Percentiles rank a stretch among this genome's conserved stretches.
phyloP scores from a whole-genome alignment of 2,888 invertebrate species.

The Myopa tessellatipennis region DNA sequence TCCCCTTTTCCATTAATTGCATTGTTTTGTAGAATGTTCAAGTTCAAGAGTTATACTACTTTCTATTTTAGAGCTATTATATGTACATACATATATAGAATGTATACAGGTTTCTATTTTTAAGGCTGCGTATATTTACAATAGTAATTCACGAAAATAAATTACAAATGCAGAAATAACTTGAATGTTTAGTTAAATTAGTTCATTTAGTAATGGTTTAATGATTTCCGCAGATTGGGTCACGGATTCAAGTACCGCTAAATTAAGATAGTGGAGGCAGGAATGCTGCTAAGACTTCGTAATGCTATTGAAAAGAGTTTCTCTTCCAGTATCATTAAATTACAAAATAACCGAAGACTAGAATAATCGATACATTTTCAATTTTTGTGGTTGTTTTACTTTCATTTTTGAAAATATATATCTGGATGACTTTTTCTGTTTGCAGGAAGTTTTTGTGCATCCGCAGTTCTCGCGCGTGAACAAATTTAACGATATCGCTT shows the following conservation, averaged over 20 bases:
- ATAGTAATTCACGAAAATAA: not conserved
- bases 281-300: no score
- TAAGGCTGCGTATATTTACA: not conserved
- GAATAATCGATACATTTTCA: no score
- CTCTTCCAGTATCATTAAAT: no score
- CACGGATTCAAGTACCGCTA: no score
- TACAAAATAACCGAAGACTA: no score
- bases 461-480: constrained; percentile 51
- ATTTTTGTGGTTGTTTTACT: not conserved
- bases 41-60: not conserved
- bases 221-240: no score
- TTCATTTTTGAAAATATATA: not conserved
- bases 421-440: not conserved
- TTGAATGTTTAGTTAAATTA: not conserved
- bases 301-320: no score
- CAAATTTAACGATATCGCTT: constrained; percentile 60
- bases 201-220: not conserved
- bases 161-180: not conserved
- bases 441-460: constrained; percentile 56
- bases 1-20: not conserved
- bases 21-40: not conserved
- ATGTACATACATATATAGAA: not conserved
- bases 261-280: no score
- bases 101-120: not conserved
- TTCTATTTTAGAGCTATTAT: not conserved